Evolutionary conservation across 2,113 vertebrate species (phyloP).

Genomic region (Gymnobelideus leadbeateri): DNA sequence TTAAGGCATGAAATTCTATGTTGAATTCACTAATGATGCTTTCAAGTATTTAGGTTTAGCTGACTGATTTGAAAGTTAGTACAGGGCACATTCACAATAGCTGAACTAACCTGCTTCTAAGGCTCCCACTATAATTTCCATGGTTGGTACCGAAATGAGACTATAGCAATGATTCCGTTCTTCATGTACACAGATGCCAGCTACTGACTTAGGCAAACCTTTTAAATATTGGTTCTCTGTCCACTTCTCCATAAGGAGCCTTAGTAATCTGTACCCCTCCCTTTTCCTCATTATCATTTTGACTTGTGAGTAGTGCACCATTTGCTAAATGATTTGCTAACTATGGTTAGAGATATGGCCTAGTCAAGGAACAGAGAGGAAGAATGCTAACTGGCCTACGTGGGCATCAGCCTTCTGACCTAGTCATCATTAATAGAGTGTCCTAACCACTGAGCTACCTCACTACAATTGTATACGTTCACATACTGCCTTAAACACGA

Average conservation of each 20-base stretch:
- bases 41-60: slow-evolving; percentile 73
- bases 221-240: background rate
- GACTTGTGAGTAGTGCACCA: background rate
- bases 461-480: background rate
- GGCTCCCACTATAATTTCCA: slow-evolving; percentile 20
- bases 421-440: slow-evolving; percentile 7
- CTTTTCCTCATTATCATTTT: background rate
- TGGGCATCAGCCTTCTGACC: background rate
- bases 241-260: background rate
- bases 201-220: background rate
- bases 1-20: slow-evolving; percentile 47
- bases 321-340: background rate
- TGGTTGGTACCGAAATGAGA: slow-evolving; percentile 41
- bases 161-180: slow-evolving; percentile 11
- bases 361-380: slow-evolving; percentile 9
- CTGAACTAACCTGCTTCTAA: slow-evolving; percentile 56
- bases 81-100: slow-evolving; percentile 55
- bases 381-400: background rate
- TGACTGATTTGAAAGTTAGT: slow-evolving; percentile 59
- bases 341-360: background rate
- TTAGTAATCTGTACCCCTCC: background rate
- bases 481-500: background rate
- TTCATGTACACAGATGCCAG: background rate
- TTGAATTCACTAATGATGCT: slow-evolving; percentile 77
- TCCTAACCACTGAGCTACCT: background rate